Evolutionary conservation across 1,140 invertebrate species (phyloP).

Genomic region (Drosophila mojavensis): DNA sequence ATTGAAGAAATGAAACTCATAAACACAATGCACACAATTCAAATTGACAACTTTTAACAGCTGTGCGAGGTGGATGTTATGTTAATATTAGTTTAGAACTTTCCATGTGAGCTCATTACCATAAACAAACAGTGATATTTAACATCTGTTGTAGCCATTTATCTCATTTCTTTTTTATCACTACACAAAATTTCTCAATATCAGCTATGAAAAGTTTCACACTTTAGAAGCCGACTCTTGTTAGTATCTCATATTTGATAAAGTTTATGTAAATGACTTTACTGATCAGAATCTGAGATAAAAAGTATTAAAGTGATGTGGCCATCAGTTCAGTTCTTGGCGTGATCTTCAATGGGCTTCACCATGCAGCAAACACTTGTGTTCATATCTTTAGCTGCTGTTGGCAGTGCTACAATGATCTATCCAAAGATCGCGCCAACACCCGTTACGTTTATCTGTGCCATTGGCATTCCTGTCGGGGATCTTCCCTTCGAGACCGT

Average conservation of each 20-base stretch:
- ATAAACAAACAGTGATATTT: background rate
- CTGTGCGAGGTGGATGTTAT: background rate
- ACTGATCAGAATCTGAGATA: background rate
- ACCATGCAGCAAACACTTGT: slow-evolving; percentile 13
- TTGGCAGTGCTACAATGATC: background rate
- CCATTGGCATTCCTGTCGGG: slow-evolving; percentile 76
- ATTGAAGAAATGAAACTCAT: too few species aligned
- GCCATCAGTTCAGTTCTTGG: slow-evolving; percentile 34
- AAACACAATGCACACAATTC: too few species aligned
- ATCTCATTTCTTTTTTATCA: background rate
- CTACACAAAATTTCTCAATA: background rate
- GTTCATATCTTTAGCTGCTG: background rate
- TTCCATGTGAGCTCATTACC: background rate
- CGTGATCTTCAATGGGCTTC: slow-evolving; percentile 16
- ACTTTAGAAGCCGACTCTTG: too few species aligned
- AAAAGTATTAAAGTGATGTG: background rate
- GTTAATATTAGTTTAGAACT: background rate
- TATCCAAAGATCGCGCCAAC: slow-evolving; percentile 69
- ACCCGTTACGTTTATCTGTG: slow-evolving; percentile 73
- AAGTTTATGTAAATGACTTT: slow-evolving; percentile 1
- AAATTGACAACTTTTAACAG: background rate
- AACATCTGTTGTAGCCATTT: background rate
- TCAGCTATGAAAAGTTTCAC: too few species aligned
- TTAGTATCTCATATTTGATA: background rate
- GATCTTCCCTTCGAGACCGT: slow-evolving; percentile 70